phyloP scores from a whole-genome alignment of 2,797 vertebrate species.

The Molossus alvarezi region DNA sequence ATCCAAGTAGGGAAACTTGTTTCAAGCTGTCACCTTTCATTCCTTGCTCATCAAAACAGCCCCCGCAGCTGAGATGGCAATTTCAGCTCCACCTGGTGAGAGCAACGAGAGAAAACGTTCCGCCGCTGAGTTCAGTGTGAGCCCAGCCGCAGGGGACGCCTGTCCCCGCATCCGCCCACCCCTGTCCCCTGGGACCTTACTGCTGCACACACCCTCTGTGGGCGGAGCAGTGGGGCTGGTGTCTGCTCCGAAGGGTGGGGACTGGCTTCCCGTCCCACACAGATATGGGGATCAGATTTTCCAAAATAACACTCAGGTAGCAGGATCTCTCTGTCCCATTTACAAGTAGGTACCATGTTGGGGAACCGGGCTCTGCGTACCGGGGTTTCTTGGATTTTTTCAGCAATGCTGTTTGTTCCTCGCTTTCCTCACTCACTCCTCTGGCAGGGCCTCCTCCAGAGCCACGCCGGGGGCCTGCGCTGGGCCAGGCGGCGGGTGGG shows the following conservation, averaged over 20 bases:
- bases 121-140: not conserved
- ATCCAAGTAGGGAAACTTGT: slow-evolving; percentile 71
- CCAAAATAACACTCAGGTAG: slow-evolving; percentile 28
- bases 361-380: not conserved
- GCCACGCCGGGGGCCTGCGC: not conserved
- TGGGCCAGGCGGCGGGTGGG: not conserved
- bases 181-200: not conserved
- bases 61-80: slow-evolving; percentile 22
- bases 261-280: not conserved
- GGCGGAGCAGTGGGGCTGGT: not conserved
- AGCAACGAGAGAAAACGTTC: not conserved
- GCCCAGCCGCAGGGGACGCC: not conserved
- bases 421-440: not conserved
- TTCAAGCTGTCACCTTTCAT: slow-evolving; percentile 79
- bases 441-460: not conserved
- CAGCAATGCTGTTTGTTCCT: not conserved
- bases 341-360: not conserved
- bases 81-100: slow-evolving; percentile 49
- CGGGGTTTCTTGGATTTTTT: not conserved
- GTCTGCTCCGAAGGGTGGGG: no score
- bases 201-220: not conserved
- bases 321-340: not conserved
- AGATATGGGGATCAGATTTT: slow-evolving; percentile 2
- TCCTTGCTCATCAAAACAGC: slow-evolving; percentile 60
- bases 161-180: not conserved